Conservation (phyloP, 1,140 invertebrate genomes). For the Helicorthomorpha holstii region DNA sequence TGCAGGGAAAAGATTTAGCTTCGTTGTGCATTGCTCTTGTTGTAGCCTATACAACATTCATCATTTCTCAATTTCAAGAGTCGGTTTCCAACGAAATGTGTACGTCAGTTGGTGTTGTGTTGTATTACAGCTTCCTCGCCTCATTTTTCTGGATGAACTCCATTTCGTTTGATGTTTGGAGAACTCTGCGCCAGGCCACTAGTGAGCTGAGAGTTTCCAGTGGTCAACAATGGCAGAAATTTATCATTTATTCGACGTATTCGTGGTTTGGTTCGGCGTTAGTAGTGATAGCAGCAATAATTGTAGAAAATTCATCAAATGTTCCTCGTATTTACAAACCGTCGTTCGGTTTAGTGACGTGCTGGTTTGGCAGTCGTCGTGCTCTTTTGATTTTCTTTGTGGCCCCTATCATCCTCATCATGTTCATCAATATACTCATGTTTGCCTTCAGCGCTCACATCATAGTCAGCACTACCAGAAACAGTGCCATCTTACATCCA, state of each 20-base stretch:
- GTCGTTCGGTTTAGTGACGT: conserved; percentile 16
- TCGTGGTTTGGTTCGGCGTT: conserved; percentile 34
- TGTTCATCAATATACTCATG: conserved; percentile 31
- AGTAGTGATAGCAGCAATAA: conserved; percentile 27
- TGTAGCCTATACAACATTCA: conserved; percentile 29
- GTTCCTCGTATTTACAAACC: conserved; percentile 4
- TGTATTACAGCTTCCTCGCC: conserved; percentile 26
- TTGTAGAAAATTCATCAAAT: conserved; percentile 24
- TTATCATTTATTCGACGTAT: conserved; percentile 33
- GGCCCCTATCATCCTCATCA: conserved; percentile 29
- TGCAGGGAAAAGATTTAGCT: conserved; percentile 34
- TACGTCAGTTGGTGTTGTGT: background rate
- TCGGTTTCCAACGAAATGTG: conserved; percentile 6
- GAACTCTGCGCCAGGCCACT: conserved; percentile 32
- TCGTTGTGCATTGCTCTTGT: conserved; percentile 30
- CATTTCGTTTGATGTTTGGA: conserved; percentile 38
- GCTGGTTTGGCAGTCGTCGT: conserved; percentile 35
- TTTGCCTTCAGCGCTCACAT: conserved; percentile 33
- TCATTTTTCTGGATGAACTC: conserved; percentile 42
- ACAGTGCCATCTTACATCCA: conserved; percentile 22
- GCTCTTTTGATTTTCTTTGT: conserved; percentile 36
- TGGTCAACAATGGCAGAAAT: conserved; percentile 18
- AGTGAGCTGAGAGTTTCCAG: conserved; percentile 26
- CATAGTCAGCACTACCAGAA: conserved; percentile 30
- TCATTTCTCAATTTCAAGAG: conserved; percentile 28